phyloP scores from a whole-genome alignment of 2,797 vertebrate genomes.

The Yasuhikotakia modesta region DNA sequence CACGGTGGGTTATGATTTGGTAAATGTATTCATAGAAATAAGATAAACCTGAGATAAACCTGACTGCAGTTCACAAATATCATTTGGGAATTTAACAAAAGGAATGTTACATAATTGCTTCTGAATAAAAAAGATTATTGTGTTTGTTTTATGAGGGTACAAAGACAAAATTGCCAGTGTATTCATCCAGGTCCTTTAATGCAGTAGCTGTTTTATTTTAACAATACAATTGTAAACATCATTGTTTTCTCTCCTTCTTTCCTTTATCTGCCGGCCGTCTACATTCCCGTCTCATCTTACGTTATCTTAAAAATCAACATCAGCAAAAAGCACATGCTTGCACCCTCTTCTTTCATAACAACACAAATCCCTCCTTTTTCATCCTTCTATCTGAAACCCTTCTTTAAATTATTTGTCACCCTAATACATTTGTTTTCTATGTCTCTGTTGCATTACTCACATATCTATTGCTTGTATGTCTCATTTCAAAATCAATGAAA shows the following conservation, averaged over 20 bases:
- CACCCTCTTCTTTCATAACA: conserved; percentile 13
- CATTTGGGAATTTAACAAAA: neutral
- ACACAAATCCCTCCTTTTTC: conserved; percentile 13
- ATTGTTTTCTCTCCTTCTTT: neutral
- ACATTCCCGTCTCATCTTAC: neutral
- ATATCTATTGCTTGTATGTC: neutral
- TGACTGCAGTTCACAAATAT: neutral
- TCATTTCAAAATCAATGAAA: conserved; percentile 5
- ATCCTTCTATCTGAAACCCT: neutral
- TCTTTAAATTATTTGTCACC: neutral
- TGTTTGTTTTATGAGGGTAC: neutral
- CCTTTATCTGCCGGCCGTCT: neutral
- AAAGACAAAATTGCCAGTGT: neutral
- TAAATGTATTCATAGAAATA: no score
- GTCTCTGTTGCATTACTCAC: neutral
- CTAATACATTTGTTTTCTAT: conserved; percentile 9
- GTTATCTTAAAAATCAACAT: conserved; percentile 9
- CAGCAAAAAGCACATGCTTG: conserved; percentile 22
- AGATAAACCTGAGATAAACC: no score
- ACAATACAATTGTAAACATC: conserved; percentile 6
- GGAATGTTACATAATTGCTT: neutral
- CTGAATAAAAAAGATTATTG: neutral
- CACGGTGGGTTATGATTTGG: neutral
- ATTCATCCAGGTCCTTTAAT: neutral
- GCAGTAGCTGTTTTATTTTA: neutral